Percentiles rank a stretch among this genome's conserved stretches.
These are phyloP conservation scores for Australoheros scitulus DNA, from an alignment of 2,113 vertebrate species.

Conservation along the genomic window DNA sequence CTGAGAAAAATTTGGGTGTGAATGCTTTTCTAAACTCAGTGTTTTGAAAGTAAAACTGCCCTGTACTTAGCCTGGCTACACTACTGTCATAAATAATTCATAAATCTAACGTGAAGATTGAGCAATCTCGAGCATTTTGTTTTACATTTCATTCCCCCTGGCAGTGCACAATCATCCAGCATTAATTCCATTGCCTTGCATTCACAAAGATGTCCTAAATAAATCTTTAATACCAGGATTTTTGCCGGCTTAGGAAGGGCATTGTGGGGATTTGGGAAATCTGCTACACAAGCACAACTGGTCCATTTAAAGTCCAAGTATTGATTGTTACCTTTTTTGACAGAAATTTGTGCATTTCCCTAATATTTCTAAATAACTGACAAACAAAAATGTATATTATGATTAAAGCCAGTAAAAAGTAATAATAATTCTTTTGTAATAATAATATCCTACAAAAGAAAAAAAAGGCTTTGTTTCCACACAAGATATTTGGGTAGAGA, in stretches of 20 bases:
- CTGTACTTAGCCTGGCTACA: background rate
- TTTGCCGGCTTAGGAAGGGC: background rate
- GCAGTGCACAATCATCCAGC: background rate
- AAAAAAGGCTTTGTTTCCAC: background rate
- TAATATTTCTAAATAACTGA: background rate
- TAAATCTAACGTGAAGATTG: background rate
- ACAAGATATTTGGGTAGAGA: background rate
- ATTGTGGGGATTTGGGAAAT: background rate
- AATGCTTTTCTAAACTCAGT: background rate
- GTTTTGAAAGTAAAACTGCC: background rate
- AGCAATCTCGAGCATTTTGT: background rate
- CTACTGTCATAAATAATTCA: background rate
- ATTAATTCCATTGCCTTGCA: background rate
- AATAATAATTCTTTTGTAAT: background rate
- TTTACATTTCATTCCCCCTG: background rate
- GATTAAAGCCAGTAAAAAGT: background rate
- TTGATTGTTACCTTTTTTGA: background rate
- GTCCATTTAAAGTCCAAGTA: background rate
- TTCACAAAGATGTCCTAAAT: background rate
- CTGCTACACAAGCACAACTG: background rate
- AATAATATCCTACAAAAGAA: background rate
- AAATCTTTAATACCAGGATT: conserved; percentile 1
- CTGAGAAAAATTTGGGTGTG: background rate
- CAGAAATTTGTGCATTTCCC: background rate
- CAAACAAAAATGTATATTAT: background rate